These are phyloP conservation scores for Lycophotia porphyrea DNA, from an alignment of 2,888 invertebrate species.

Conservation along the genomic window DNA sequence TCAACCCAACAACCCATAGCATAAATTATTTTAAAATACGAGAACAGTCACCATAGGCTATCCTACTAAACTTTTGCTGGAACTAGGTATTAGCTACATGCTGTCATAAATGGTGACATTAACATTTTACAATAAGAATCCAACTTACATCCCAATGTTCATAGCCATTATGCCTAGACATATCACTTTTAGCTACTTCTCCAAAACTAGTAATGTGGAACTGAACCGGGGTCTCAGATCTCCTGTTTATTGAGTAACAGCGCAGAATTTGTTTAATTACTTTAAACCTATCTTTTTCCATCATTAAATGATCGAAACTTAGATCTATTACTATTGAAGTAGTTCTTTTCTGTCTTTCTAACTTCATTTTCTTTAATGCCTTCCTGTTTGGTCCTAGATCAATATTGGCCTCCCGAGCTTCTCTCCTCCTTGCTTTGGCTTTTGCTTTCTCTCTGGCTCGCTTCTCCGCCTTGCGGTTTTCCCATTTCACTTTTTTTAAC, in stretches of 20 bases:
- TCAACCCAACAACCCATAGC: too few relatives aligned
- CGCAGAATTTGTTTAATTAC: conserved; percentile 97
- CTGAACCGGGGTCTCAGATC: conserved; percentile 94
- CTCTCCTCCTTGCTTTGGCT: conserved; percentile 92
- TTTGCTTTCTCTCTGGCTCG: conserved; percentile 93
- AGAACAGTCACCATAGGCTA: not conserved
- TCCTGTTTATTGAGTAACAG: conserved; percentile 97
- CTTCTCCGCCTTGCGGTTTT: conserved; percentile 92
- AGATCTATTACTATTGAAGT: conserved; percentile 95
- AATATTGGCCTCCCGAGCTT: conserved; percentile 93
- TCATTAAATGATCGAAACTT: conserved; percentile 97
- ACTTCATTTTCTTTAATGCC: conserved; percentile 93
- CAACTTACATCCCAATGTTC: conserved; percentile 97
- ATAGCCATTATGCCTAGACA: conserved; percentile 96
- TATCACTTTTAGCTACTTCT: conserved; percentile 93
- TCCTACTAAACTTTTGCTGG: not conserved
- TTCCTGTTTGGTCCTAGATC: conserved; percentile 95
- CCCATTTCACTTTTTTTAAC: conserved; percentile 93
- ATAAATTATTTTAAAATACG: not conserved
- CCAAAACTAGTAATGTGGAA: conserved; percentile 95
- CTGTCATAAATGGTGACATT: not conserved
- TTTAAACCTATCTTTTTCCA: conserved; percentile 96
- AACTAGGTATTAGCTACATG: not conserved
- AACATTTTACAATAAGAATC: conserved; percentile 2
- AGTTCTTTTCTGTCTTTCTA: conserved; percentile 92